Evolutionary conservation across 2,797 vertebrate species (phyloP).

Genomic region (Centroberyx gerrardi): DNA sequence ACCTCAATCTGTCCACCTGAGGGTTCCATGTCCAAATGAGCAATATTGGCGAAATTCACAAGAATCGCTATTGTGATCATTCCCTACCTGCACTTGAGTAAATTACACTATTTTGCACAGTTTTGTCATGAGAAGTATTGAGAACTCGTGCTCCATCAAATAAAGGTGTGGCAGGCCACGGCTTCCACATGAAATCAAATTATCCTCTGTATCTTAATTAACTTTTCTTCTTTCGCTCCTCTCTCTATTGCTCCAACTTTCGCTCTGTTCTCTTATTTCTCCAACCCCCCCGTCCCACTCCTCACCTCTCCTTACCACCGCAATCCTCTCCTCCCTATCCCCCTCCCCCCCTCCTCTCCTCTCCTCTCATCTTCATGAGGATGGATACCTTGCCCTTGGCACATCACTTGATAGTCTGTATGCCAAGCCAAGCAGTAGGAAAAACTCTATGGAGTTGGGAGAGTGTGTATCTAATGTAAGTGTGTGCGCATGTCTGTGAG

Average conservation of each 20-base stretch:
- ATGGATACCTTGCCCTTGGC: slow-evolving; percentile 58
- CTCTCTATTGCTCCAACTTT: slow-evolving; percentile 27
- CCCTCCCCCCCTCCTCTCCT: slow-evolving; percentile 22
- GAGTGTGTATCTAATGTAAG: slow-evolving; percentile 6
- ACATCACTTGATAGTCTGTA: slow-evolving; percentile 51
- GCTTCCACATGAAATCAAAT: no score
- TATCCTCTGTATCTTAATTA: background rate
- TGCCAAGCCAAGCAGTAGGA: slow-evolving; percentile 38
- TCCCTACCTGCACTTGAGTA: no score
- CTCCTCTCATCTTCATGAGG: slow-evolving; percentile 50
- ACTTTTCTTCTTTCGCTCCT: background rate
- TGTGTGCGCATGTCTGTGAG: slow-evolving; percentile 33
- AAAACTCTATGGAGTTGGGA: slow-evolving; percentile 14
- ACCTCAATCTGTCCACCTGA: background rate
- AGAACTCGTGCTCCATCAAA: no score
- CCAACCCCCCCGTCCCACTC: background rate
- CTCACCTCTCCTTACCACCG: slow-evolving; percentile 30
- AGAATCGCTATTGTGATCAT: no score
- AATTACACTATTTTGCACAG: no score
- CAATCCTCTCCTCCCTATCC: slow-evolving; percentile 33
- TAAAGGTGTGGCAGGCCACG: no score
- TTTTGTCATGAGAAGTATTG: no score
- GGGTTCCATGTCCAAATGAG: background rate
- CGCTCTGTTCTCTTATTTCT: slow-evolving; percentile 31
- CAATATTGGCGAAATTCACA: no score